Evolutionary conservation across 2,113 vertebrate genomes (phyloP).

Genomic region (Gallinago paraguaiae): DNA sequence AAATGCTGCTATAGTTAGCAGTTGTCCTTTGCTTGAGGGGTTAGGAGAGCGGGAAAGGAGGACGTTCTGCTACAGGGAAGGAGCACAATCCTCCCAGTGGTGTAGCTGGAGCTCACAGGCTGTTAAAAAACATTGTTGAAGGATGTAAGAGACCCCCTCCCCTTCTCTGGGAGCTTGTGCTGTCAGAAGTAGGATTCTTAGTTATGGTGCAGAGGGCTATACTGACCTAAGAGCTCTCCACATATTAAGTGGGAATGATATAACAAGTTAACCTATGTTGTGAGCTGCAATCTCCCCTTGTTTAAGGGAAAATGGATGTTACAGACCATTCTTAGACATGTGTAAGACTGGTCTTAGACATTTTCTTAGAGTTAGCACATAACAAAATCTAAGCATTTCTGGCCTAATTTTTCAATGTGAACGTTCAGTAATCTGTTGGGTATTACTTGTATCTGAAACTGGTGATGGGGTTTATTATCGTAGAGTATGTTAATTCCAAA

Average conservation of each 20-base stretch:
- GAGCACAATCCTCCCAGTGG: neutral
- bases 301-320: neutral
- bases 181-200: neutral
- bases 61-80: neutral
- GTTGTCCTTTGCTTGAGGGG: neutral
- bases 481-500: neutral
- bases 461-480: neutral
- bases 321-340: fast-evolving
- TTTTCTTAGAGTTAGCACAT: neutral
- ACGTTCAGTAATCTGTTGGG: neutral
- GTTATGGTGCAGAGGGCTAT: neutral
- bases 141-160: neutral
- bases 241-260: neutral
- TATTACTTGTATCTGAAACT: neutral
- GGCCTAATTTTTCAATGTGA: neutral
- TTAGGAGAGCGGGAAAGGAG: neutral
- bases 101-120: neutral
- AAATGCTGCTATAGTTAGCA: neutral
- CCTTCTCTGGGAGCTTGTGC: neutral
- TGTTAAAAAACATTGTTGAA: neutral
- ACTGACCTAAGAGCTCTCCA: neutral
- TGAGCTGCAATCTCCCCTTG: neutral
- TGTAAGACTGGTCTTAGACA: too few relatives aligned
- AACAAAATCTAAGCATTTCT: neutral
- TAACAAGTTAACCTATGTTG: neutral